Percentiles rank a stretch among this genome's conserved stretches.
These are phyloP conservation scores for Xanthia icteritia DNA, from an alignment of 2,888 invertebrate genomes.

Conservation along the genomic window DNA sequence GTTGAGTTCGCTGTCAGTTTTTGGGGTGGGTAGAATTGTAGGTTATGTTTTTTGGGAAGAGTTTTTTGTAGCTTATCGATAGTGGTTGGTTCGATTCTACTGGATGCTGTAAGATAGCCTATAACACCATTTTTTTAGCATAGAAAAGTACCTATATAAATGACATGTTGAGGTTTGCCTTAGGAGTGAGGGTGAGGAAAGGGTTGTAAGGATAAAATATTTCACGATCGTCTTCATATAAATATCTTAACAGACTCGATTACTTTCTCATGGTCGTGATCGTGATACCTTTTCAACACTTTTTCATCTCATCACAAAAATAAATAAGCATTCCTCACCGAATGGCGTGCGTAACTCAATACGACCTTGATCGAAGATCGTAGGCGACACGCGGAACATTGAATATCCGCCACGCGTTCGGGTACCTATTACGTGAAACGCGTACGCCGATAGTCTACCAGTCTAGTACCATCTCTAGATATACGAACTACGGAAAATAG, in stretches of 20 bases:
- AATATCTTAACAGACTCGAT: not conserved
- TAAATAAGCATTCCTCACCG: slow-evolving; percentile 49
- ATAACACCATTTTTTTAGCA: no score
- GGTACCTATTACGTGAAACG: slow-evolving; percentile 71
- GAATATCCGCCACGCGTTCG: slow-evolving; percentile 71
- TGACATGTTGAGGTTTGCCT: not conserved
- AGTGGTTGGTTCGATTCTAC: not conserved
- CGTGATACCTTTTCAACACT: not conserved
- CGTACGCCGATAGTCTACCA: slow-evolving; percentile 59
- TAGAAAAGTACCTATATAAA: no score
- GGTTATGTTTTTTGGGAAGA: not conserved
- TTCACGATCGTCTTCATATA: not conserved
- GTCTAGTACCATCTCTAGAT: slow-evolving; percentile 71
- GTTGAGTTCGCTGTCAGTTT: slow-evolving; percentile 13
- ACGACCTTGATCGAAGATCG: slow-evolving; percentile 59
- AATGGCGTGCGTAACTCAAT: slow-evolving; percentile 48
- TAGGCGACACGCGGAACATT: slow-evolving; percentile 70
- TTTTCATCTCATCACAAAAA: slow-evolving; percentile 6
- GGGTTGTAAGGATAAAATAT: not conserved
- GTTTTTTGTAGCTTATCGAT: slow-evolving; percentile 1
- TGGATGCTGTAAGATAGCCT: not conserved
- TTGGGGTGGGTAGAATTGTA: slow-evolving; percentile 5
- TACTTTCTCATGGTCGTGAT: not conserved
- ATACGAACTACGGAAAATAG: slow-evolving; percentile 74
- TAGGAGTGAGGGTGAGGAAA: not conserved